Percentiles rank a stretch among this genome's conserved stretches.
These are phyloP conservation scores for Hipposideros armiger DNA, from an alignment of 2,113 vertebrate species.

Conservation along the genomic window DNA sequence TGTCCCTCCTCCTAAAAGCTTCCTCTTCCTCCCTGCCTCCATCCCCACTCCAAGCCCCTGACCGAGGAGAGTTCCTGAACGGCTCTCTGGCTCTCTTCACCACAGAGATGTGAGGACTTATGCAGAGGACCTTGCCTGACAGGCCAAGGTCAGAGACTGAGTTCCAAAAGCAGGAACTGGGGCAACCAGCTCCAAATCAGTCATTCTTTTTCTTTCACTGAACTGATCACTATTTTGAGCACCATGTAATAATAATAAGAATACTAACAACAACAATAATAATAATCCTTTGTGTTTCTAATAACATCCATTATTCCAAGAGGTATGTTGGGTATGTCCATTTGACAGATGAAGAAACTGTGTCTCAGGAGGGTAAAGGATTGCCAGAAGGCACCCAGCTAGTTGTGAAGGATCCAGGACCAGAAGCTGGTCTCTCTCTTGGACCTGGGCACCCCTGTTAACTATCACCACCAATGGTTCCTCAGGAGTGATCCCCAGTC, in stretches of 20 bases:
- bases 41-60: neutral
- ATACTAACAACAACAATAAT: neutral
- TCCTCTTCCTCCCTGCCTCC: neutral
- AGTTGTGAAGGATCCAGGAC: neutral
- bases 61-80: neutral
- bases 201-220: neutral
- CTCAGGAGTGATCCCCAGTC: neutral
- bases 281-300: slow-evolving; percentile 19
- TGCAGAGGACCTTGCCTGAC: neutral
- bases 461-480: neutral
- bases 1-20: neutral
- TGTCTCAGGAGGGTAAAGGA: neutral
- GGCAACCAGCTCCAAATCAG: neutral
- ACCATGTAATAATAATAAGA: neutral
- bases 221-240: neutral
- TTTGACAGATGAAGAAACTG: slow-evolving; percentile 7
- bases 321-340: neutral
- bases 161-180: neutral
- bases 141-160: neutral
- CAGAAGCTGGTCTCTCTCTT: neutral
- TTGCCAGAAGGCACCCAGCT: neutral
- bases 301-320: neutral
- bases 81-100: neutral
- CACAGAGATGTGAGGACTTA: neutral
- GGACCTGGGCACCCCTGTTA: neutral